Base-by-base conservation (phyloP, 53 echinoderm and acorn worm species). In the Pentamera pediparva region DNA sequence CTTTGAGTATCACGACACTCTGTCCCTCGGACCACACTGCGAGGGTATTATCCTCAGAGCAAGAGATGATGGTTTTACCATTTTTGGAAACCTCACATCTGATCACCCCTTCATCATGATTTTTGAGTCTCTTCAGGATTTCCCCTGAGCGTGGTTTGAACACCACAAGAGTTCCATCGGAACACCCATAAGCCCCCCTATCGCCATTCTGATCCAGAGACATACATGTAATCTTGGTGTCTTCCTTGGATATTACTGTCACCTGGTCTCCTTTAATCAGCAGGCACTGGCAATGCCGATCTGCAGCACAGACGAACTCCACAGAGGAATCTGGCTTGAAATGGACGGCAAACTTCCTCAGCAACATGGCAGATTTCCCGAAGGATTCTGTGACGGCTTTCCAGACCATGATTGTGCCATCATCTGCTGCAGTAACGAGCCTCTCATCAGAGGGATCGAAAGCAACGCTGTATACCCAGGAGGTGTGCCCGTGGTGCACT, bases 361-460 rank as follows among this genome's bases (percentile, higher is more conserved):
- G 33, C 21, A 71, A 25, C 72, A 71, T 71, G 2, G 52, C 36
- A n/a, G 72, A 32, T 28, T 71, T 51, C 3, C 41, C 65, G 0
- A 35, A n/a, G 12, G 72, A 52, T 33, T 51, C 20, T 21, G 51
- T 54, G 54, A 71, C 72, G 6, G 36, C 72, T 35, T 71, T 71
- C 72, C 72, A 71, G 54, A 92, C 93, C 89, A 89, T 89, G 50
- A 89, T 86, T 6, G 93, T 89, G 27, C 83, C 87, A 72, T 92
- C 93, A 61, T 80, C 86, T 8, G 93, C 86, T 28, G 89, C 89
- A 0, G 93, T 86, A 17, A 92, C 75, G 74, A 92, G 75, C 30
- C 71, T 62, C 38, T 92, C 83, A 21, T 89, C 86, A 26, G 35
- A 50, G 22, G 18, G 39, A 54, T 89, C 89, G 75, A 92, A 92